Evolutionary conservation across 1,140 invertebrate species (phyloP).

Genomic region (Oncopeltus fasciatus): DNA sequence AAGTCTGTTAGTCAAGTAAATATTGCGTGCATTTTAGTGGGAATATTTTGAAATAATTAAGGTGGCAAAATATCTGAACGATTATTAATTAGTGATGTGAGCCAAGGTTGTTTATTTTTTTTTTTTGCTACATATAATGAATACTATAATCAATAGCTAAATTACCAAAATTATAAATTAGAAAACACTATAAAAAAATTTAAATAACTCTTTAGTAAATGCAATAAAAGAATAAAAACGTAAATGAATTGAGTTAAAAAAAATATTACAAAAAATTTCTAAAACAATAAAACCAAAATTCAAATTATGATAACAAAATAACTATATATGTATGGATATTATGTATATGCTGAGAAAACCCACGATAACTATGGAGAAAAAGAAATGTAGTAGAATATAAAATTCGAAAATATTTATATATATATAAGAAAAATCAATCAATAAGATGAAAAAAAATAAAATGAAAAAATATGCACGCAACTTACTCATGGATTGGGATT

Average conservation of each 20-base stretch:
- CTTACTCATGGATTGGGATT: conserved; percentile 17
- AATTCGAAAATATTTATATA: conserved; percentile 12
- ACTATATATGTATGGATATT: not conserved
- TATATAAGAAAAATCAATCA: conserved; percentile 8
- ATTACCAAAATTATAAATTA: not conserved
- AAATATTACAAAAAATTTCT: not conserved
- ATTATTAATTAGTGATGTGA: not conserved
- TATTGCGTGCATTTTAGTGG: not conserved
- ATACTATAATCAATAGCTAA: not conserved
- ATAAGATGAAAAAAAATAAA: not conserved
- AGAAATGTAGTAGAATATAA: conserved; percentile 13
- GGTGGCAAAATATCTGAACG: not conserved
- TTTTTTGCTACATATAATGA: not conserved
- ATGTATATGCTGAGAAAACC: conserved; percentile 6
- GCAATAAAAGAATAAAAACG: not conserved
- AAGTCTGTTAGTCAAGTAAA: not conserved
- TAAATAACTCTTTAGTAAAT: not conserved
- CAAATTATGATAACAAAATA: conserved; percentile 1
- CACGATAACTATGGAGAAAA: conserved; percentile 13
- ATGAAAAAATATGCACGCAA: conserved; percentile 17
- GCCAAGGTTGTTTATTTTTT: not conserved
- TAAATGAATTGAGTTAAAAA: not conserved
- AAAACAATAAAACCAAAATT: not conserved
- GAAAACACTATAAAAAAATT: conserved; percentile 1
- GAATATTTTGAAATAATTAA: not conserved